A percentile compares a stretch with the other conserved stretches of the same genome.
phyloP scores from a whole-genome alignment of 2,113 vertebrate genomes.

The Hucho hucho region DNA sequence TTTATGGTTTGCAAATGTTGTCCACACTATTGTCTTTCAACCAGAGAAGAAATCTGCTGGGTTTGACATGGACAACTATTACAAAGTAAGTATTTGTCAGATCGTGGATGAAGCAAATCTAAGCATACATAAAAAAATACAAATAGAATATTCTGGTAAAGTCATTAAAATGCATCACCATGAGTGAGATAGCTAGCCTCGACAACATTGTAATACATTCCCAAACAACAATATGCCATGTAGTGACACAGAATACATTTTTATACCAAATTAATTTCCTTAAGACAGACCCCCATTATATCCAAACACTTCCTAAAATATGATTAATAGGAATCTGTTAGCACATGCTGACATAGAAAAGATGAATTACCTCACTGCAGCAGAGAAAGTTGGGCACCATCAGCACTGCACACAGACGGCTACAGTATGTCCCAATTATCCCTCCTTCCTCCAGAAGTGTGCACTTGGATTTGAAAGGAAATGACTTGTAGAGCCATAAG shows the following conservation, averaged over 20 bases:
- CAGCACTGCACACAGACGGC: background rate
- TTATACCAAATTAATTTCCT: background rate
- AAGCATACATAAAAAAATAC: background rate
- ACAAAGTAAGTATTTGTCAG: background rate
- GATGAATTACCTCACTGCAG: slow-evolving; percentile 44
- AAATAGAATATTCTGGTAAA: no score
- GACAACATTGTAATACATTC: background rate
- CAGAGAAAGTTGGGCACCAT: background rate
- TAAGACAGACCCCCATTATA: slow-evolving; percentile 16
- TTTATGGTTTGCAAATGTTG: slow-evolving; percentile 22
- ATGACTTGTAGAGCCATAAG: no score
- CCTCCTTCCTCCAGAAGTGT: no score
- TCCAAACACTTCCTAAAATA: slow-evolving; percentile 37
- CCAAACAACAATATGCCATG: background rate
- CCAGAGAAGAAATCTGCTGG: slow-evolving; percentile 21
- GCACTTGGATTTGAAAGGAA: no score
- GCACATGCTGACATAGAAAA: slow-evolving; percentile 40
- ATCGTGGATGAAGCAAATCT: background rate
- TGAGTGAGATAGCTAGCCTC: background rate
- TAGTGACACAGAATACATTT: background rate
- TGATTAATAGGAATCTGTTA: slow-evolving; percentile 50
- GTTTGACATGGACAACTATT: background rate
- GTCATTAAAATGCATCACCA: background rate
- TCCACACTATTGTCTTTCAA: slow-evolving; percentile 13
- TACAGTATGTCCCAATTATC: no score